Conservation (phyloP, 1,140 invertebrate genomes). For the Drosophila littoralis region DNA sequence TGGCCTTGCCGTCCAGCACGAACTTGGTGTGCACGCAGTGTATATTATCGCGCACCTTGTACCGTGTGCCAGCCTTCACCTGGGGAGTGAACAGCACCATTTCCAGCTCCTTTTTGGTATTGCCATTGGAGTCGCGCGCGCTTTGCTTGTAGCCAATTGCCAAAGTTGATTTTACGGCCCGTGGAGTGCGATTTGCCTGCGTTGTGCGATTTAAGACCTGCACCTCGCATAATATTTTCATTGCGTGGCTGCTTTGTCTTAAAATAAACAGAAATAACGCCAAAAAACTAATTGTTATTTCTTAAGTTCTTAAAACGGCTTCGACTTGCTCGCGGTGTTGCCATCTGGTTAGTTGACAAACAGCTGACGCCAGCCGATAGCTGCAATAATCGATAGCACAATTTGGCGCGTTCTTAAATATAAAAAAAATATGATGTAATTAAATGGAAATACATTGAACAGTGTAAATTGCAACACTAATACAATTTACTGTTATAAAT, state of each 20-base stretch:
- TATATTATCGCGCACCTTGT: conserved; percentile 88
- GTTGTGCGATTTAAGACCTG: conserved; percentile 87
- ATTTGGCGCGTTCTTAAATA: not conserved
- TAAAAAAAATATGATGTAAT: not conserved
- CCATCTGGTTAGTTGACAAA: conserved; percentile 1
- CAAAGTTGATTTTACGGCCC: conserved; percentile 86
- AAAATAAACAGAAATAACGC: not conserved
- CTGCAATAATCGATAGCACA: conserved; percentile 1
- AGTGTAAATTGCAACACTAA: too few relatives aligned
- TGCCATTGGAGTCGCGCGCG: conserved; percentile 62
- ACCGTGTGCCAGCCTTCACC: conserved; percentile 88
- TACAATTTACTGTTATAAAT: too few relatives aligned
- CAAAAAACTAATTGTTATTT: not conserved
- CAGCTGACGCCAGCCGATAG: conserved; percentile 21
- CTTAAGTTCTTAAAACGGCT: conserved; percentile 23
- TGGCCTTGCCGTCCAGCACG: conserved; percentile 89
- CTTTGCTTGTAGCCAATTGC: conserved; percentile 87
- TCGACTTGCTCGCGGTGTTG: not conserved
- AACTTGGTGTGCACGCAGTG: conserved; percentile 89
- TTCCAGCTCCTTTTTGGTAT: conserved; percentile 85
- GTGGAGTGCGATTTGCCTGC: conserved; percentile 84
- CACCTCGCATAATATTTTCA: conserved; percentile 89
- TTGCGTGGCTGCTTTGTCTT: conserved; percentile 60
- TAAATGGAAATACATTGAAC: too few relatives aligned
- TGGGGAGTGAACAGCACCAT: conserved; percentile 88